Conservation (phyloP, 2,113 vertebrate species). For the Aegithalos caudatus region DNA sequence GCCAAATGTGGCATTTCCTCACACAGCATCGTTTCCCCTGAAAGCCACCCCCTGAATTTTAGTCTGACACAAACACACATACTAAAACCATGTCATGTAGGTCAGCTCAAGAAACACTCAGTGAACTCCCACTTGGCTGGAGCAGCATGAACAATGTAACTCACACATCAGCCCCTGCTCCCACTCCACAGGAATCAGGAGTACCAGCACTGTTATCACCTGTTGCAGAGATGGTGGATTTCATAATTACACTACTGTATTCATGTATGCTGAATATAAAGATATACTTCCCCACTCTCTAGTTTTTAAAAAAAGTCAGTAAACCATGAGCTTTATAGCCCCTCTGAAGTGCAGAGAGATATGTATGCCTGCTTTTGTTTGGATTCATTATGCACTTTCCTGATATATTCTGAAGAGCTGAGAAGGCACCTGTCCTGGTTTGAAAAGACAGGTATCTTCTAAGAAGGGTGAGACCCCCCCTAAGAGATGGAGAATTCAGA, state of each 20-base stretch:
- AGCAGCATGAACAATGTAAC: rapidly evolving
- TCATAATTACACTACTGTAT: background rate
- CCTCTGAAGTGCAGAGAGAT: background rate
- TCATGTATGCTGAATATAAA: background rate
- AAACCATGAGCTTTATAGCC: background rate
- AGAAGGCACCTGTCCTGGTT: no score
- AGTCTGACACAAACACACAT: background rate
- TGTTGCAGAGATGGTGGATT: background rate
- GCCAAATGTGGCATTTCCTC: background rate
- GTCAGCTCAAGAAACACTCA: background rate
- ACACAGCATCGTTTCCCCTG: background rate
- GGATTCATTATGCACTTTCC: background rate
- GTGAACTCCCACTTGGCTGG: background rate
- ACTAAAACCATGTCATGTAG: background rate
- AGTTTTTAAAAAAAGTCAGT: background rate
- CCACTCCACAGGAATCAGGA: background rate
- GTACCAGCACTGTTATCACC: background rate
- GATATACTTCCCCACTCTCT: no score
- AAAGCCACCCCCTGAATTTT: background rate
- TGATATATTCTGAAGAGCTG: background rate
- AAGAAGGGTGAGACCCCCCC: no score
- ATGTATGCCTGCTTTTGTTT: background rate
- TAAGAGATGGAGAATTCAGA: no score
- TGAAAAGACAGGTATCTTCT: no score
- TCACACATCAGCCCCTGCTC: background rate